Percentiles rank a stretch among this genome's conserved stretches.
Conservation (phyloP, 35 echinoderm and acorn worm species). For the Heliocidaris tuberculata region DNA sequence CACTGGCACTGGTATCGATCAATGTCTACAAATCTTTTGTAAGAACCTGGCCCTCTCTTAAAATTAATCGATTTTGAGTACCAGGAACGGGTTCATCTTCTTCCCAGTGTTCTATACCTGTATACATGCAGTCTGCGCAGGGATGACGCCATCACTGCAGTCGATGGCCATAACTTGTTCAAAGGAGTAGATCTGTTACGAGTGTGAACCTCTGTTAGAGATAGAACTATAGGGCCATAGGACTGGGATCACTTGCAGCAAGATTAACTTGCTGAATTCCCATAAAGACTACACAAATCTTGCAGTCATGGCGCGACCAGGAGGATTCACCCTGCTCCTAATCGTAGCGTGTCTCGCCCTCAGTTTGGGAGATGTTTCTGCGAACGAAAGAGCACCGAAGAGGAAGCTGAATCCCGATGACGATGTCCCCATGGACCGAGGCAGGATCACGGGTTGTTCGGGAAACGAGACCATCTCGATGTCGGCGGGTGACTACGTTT, state of each 20-base stretch:
- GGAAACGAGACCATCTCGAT: neutral
- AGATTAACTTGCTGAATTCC: neutral
- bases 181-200: neutral
- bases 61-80: constrained; percentile 1
- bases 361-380: neutral
- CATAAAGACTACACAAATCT: neutral
- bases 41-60: neutral
- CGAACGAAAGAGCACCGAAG: neutral
- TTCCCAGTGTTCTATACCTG: neutral
- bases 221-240: neutral
- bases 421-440: neutral
- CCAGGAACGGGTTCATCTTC: neutral
- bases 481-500: neutral
- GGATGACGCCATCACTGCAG: neutral
- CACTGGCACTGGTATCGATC: neutral
- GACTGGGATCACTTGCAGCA: neutral
- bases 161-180: neutral
- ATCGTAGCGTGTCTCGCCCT: neutral
- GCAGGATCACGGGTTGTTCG: neutral
- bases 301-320: neutral
- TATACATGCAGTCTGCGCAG: neutral
- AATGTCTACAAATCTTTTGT: neutral
- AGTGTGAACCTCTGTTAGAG: neutral
- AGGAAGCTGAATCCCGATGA: neutral
- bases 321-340: neutral